A percentile compares a stretch with the other conserved stretches of the same genome.
Evolutionary conservation across 2,888 invertebrate genomes (phyloP).

Genomic region (Hirtodrosophila duncani): DNA sequence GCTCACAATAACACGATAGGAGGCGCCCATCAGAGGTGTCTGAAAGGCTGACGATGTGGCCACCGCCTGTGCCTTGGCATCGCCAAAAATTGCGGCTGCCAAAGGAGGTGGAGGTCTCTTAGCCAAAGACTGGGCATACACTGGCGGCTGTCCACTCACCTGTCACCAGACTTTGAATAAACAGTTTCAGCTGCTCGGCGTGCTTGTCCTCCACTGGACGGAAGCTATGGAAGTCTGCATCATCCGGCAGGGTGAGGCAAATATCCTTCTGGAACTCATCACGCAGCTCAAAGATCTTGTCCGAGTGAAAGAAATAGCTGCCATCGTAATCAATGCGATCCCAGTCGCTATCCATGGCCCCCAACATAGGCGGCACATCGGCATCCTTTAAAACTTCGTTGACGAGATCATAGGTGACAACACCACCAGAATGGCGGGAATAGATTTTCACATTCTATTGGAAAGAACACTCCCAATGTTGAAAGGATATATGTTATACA

Average conservation of each 20-base stretch:
- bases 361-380: slow-evolving; percentile 76
- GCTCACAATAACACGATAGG: slow-evolving; percentile 71
- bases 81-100: slow-evolving; percentile 70
- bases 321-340: slow-evolving; percentile 77
- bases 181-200: slow-evolving; percentile 63
- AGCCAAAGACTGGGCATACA: too few species aligned
- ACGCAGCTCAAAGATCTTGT: slow-evolving; percentile 75
- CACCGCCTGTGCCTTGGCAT: slow-evolving; percentile 48
- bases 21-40: slow-evolving; percentile 74
- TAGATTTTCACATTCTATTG: slow-evolving; percentile 77
- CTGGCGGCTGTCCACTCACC: slow-evolving; percentile 39
- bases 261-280: slow-evolving; percentile 76
- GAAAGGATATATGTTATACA: too few species aligned
- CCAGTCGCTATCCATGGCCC: slow-evolving; percentile 76
- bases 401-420: slow-evolving; percentile 75
- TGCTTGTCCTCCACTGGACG: slow-evolving; percentile 74
- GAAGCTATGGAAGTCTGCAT: slow-evolving; percentile 60
- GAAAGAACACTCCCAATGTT: not conserved
- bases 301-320: slow-evolving; percentile 75
- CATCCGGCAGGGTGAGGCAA: slow-evolving; percentile 51
- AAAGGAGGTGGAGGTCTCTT: too few species aligned
- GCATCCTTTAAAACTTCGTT: slow-evolving; percentile 77
- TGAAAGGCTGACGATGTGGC: slow-evolving; percentile 64
- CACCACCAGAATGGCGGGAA: slow-evolving; percentile 76
- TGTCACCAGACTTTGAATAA: slow-evolving; percentile 67